phyloP scores from a whole-genome alignment of 1,140 invertebrate species.

The Eupristina koningsbergeri region DNA sequence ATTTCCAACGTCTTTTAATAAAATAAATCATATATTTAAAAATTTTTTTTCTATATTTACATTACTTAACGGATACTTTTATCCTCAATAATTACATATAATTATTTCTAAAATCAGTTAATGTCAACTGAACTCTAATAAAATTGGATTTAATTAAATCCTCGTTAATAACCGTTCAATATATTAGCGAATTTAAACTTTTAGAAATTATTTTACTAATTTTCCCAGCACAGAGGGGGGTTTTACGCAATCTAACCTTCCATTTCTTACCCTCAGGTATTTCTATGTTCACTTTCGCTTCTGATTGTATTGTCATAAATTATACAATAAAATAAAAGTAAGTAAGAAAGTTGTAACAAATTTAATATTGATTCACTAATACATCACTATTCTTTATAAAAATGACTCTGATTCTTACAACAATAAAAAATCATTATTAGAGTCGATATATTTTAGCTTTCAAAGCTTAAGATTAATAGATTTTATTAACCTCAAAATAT shows the following conservation, averaged over 20 bases:
- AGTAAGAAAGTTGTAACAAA: not conserved
- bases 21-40: too few relatives aligned
- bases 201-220: slow-evolving; percentile 34
- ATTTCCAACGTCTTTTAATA: too few relatives aligned
- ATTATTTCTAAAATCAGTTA: slow-evolving; percentile 24
- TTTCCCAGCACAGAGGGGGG: slow-evolving; percentile 7
- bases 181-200: slow-evolving; percentile 46
- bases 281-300: slow-evolving; percentile 22
- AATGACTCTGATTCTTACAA: not conserved
- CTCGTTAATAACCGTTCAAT: slow-evolving; percentile 47
- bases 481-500: not conserved
- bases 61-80: not conserved
- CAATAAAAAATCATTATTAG: too few relatives aligned
- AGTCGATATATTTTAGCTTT: too few relatives aligned
- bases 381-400: not conserved
- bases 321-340: slow-evolving; percentile 1
- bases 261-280: slow-evolving; percentile 32
- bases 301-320: slow-evolving; percentile 11
- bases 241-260: not conserved
- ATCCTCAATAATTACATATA: not conserved
- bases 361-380: not conserved
- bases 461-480: too few relatives aligned
- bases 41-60: too few relatives aligned
- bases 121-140: slow-evolving; percentile 24
- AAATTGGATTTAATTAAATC: slow-evolving; percentile 49